Percentiles rank a stretch among this genome's conserved stretches.
phyloP scores from a whole-genome alignment of 2,113 vertebrate species.

The Donacobius atricapilla region DNA sequence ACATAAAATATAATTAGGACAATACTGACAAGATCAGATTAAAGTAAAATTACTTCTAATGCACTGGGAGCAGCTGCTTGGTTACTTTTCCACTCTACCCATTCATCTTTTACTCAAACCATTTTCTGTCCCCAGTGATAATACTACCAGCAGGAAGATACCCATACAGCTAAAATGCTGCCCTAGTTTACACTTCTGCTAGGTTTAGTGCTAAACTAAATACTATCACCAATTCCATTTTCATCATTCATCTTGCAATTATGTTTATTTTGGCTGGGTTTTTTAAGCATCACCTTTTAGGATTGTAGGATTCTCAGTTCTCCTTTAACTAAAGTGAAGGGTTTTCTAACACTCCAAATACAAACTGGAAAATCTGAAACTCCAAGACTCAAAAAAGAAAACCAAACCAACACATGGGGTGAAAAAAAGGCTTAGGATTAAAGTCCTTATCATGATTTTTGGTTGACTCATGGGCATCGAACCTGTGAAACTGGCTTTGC shows the following conservation, averaged over 20 bases:
- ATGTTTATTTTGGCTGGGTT: neutral
- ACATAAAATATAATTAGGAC: conserved; percentile 18
- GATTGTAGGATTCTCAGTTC: neutral
- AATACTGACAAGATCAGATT: neutral
- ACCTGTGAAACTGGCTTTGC: neutral
- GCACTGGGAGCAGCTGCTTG: neutral
- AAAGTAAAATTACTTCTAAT: conserved; percentile 20
- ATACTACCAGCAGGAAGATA: neutral
- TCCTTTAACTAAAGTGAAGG: neutral
- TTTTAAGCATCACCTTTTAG: neutral
- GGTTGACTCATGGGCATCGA: neutral
- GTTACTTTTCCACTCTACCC: neutral
- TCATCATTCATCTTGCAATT: neutral
- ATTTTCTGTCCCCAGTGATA: neutral
- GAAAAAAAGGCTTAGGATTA: neutral
- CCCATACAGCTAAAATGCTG: neutral
- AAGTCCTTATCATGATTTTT: neutral
- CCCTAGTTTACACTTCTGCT: neutral
- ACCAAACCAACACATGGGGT: neutral
- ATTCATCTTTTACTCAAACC: neutral
- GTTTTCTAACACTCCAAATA: neutral
- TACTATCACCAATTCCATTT: neutral
- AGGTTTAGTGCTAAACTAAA: neutral
- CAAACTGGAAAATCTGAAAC: neutral
- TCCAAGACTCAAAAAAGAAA: neutral